Conservation (phyloP, 2,113 vertebrate genomes). For the Onychostruthus taczanowskii region DNA sequence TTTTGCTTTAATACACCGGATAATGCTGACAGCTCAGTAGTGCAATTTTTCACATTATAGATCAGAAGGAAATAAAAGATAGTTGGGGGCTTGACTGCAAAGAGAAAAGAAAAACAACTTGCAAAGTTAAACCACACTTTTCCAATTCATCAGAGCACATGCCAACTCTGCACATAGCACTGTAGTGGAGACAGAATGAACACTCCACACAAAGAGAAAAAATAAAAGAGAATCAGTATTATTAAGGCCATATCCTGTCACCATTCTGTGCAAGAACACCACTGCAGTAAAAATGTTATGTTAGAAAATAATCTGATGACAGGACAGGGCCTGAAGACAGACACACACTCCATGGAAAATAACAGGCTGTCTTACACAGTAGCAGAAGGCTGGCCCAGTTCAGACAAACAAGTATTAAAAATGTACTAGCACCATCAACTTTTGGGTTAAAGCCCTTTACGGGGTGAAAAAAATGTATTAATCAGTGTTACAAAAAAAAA, state of each 20-base stretch:
- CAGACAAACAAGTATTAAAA: slow-evolving; percentile 65
- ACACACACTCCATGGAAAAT: slow-evolving; percentile 41
- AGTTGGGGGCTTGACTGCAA: background rate
- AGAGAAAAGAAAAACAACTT: slow-evolving; percentile 22
- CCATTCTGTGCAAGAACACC: slow-evolving; percentile 48
- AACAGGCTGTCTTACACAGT: slow-evolving; percentile 50
- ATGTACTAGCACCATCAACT: slow-evolving; percentile 75
- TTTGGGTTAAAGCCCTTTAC: slow-evolving; percentile 72
- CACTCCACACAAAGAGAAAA: slow-evolving; percentile 19
- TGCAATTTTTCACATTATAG: slow-evolving; percentile 77
- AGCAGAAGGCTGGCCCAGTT: slow-evolving; percentile 55
- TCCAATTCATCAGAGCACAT: slow-evolving; percentile 33
- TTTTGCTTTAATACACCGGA: slow-evolving; percentile 3
- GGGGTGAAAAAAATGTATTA: slow-evolving; percentile 28
- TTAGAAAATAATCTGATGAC: slow-evolving; percentile 58
- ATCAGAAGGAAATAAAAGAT: slow-evolving; percentile 41
- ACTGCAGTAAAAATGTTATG: slow-evolving; percentile 61
- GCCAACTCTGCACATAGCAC: slow-evolving; percentile 60
- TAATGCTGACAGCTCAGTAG: slow-evolving; percentile 57
- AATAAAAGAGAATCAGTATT: background rate
- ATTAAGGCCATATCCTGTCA: slow-evolving; percentile 55
- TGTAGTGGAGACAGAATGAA: slow-evolving; percentile 43
- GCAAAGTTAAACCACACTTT: slow-evolving; percentile 25
- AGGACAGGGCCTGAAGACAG: slow-evolving; percentile 45
- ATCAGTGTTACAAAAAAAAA: slow-evolving; percentile 11